Percentiles rank a stretch among this genome's conserved stretches.
Evolutionary conservation across 2,888 invertebrate species (phyloP).

Genomic region (Hyalella azteca): DNA sequence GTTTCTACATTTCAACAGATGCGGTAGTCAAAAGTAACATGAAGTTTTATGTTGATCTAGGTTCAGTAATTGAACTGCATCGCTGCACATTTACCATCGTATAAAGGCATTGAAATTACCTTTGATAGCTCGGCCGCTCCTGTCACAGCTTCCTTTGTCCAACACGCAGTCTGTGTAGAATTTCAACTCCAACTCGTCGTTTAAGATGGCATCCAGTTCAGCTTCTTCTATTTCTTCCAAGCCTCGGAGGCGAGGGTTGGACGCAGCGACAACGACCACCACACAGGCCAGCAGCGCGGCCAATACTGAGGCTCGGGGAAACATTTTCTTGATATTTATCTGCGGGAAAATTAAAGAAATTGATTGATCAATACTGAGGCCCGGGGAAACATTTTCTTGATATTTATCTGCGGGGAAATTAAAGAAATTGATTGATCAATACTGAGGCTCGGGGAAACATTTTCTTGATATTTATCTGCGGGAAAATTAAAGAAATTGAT

Average conservation of each 20-base stretch:
- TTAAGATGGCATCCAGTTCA: background rate
- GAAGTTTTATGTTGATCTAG: too few relatives aligned
- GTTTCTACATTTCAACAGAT: too few relatives aligned
- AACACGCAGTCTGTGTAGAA: constrained; percentile 24
- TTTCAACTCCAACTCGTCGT: background rate
- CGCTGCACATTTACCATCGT: too few relatives aligned
- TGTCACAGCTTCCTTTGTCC: constrained; percentile 22
- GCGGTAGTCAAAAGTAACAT: too few relatives aligned
- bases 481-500: too few relatives aligned
- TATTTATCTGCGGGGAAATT: too few relatives aligned
- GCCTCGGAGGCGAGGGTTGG: background rate
- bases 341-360: background rate
- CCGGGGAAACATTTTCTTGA: too few relatives aligned
- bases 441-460: too few relatives aligned
- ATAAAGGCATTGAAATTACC: background rate
- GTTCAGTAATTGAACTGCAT: too few relatives aligned
- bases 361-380: too few relatives aligned
- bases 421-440: too few relatives aligned
- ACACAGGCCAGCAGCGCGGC: background rate
- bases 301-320: background rate
- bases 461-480: too few relatives aligned
- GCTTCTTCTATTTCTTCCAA: background rate
- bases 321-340: background rate
- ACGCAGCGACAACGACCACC: background rate
- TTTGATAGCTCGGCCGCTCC: constrained; percentile 13